These are phyloP conservation scores for Mnemiopsis leidyi DNA, from an alignment of 37 sponge, comb jelly and placozoan species.

Conservation along the genomic window DNA sequence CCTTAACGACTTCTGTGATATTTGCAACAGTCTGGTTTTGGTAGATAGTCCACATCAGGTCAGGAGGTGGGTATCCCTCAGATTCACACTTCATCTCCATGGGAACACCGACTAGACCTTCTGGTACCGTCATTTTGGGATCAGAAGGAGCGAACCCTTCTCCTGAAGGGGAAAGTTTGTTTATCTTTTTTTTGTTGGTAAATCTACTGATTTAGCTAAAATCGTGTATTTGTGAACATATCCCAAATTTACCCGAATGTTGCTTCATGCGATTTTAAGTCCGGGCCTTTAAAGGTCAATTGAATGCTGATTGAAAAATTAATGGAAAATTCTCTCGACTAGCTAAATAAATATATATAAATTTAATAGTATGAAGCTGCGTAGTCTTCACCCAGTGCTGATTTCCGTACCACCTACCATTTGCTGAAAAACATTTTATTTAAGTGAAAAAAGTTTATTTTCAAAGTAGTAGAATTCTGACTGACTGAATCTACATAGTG, in stretches of 20 bases:
- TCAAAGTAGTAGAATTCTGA: background rate
- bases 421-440: background rate
- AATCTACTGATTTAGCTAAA: too few relatives aligned
- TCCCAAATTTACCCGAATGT: too few relatives aligned
- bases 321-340: too few relatives aligned
- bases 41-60: background rate
- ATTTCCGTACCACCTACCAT: background rate
- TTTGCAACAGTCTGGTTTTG: background rate
- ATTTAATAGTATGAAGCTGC: too few relatives aligned
- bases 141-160: background rate
- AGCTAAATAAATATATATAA: too few relatives aligned
- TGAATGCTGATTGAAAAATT: too few relatives aligned
- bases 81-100: constrained; percentile 13
- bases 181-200: too few relatives aligned
- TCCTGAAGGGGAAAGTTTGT: background rate
- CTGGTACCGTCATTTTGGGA: background rate
- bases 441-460: background rate
- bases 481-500: too few relatives aligned
- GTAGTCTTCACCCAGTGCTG: too few relatives aligned
- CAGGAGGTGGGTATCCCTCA: background rate
- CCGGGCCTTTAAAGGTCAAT: too few relatives aligned
- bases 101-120: background rate
- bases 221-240: too few relatives aligned
- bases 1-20: background rate
- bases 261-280: too few relatives aligned